These are phyloP conservation scores for Enteromius treurensis DNA, from an alignment of 2,797 vertebrate species.

Conservation along the genomic window DNA sequence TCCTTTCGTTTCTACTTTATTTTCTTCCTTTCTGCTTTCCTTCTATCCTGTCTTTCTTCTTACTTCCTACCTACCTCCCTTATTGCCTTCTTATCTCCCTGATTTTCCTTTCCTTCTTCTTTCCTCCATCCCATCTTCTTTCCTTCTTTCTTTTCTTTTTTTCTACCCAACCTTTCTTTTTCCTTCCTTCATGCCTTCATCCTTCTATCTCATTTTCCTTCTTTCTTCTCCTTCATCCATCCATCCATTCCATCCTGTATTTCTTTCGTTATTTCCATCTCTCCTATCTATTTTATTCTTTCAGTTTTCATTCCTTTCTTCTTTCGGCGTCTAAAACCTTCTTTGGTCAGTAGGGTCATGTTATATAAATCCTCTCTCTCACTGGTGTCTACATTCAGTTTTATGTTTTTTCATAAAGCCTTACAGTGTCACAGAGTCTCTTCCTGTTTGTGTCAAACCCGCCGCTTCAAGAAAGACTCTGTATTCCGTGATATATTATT, in stretches of 20 bases:
- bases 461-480: conserved; percentile 1
- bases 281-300: not conserved
- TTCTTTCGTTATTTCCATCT: not conserved
- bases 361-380: conserved; percentile 26
- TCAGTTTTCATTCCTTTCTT: not conserved
- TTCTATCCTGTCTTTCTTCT: not conserved
- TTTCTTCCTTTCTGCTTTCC: not conserved
- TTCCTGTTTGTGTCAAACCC: conserved; percentile 18
- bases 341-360: not conserved
- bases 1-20: not conserved
- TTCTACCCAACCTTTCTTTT: not conserved
- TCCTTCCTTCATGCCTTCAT: not conserved
- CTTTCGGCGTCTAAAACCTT: not conserved
- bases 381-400: conserved; percentile 27
- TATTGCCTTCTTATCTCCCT: not conserved
- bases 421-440: conserved; percentile 20
- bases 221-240: not conserved
- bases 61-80: not conserved
- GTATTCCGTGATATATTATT: conserved; percentile 29
- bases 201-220: not conserved
- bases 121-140: not conserved
- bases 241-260: too few species aligned
- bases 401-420: conserved; percentile 22
- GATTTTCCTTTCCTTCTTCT: not conserved
- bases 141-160: not conserved